Base-by-base conservation (phyloP, 1,140 invertebrate genomes). In the Frieseomelitta varia region DNA sequence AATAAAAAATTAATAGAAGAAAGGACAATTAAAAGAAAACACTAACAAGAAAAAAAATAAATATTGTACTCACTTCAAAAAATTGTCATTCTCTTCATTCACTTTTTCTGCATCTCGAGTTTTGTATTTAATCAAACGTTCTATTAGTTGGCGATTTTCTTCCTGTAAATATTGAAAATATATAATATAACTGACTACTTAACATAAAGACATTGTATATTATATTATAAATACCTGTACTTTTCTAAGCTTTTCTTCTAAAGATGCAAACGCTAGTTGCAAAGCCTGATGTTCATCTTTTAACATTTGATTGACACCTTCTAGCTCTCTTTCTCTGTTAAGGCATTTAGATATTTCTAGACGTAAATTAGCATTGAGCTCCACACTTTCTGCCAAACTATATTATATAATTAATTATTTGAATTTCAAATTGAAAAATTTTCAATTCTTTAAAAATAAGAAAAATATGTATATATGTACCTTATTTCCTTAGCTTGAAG, bases 251-350 rank as follows among this genome's bases (percentile, higher is more conserved):
- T 99, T 99, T 77, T 98, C 97, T 95, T 99, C 98, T 51, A 99
- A 95, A 69, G 97, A 96, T 86, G 97, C 97, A 95, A 98, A 99
- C 24, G 98, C 97, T 88, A 99, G 95, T 92, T 99, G 98, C 77
- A 99, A 94, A 8, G 99, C 98, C 94, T 98, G 97, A 93, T 99
- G 98, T 95, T 99, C 99, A 95, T 99, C 99, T 92, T 97, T 96
- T 65, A 99, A 93, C 85, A 98, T 97, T 95, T 99, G 97, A 95
- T 98, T 98, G 10, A 98, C 95, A 83, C 96, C 96, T 94, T 98
- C 96, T 27, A 98, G 93, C 93, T 99, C 97, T 79, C 90, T 94
- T 84, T 96, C 95, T 91, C 96, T 96, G 83, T 95, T 96, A 63
- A 94, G 92, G 88, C 96, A 96, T 94, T 96, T 95, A 92, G 96